These are phyloP conservation scores for Otis tarda DNA, from an alignment of 2,113 vertebrate genomes.

Conservation along the genomic window DNA sequence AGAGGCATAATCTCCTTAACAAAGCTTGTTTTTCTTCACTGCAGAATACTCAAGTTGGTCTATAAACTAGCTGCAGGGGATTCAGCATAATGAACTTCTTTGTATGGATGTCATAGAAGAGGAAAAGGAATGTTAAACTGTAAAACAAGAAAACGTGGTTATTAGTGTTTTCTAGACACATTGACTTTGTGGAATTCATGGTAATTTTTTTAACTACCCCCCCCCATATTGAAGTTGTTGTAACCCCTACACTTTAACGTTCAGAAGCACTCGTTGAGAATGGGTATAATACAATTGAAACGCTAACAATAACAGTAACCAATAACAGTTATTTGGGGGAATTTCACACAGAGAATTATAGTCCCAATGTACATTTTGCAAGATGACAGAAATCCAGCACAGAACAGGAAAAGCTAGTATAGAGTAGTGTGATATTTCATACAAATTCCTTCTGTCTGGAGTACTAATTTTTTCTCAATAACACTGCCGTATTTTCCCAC, in stretches of 20 bases:
- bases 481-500: background rate
- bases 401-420: background rate
- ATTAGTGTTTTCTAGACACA: conserved; percentile 29
- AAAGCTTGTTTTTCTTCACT: conserved; percentile 46
- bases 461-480: conserved; percentile 25
- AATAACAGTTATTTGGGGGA: conserved; percentile 16
- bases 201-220: background rate
- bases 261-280: background rate
- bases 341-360: conserved; percentile 25
- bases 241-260: background rate
- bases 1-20: conserved; percentile 9
- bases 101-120: conserved; percentile 21
- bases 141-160: conserved; percentile 11
- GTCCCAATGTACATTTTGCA: background rate
- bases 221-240: background rate
- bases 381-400: background rate
- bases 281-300: conserved; percentile 8
- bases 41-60: background rate
- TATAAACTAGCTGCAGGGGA: conserved; percentile 7
- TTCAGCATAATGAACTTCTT: conserved; percentile 43
- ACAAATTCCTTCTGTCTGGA: background rate
- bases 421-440: background rate
- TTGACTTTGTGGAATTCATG: background rate
- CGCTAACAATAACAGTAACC: background rate
- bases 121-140: background rate